Evolutionary conservation across 37 sponge, comb jelly and placozoan species (phyloP).

Genomic region (Bolinopsis microptera): DNA sequence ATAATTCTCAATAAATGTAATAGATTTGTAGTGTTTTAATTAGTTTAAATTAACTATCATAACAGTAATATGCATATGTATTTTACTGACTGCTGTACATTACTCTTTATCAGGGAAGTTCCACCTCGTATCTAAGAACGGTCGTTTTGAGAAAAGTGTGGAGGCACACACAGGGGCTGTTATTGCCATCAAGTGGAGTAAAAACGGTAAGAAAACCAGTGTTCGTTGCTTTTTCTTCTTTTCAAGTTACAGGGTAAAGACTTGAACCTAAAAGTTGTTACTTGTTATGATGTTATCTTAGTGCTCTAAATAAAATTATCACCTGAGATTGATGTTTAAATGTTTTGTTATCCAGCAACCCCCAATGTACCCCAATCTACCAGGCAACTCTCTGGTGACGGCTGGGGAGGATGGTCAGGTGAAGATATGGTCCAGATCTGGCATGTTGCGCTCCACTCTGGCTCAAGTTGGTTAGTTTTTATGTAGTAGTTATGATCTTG

Average conservation of each 20-base stretch:
- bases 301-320: too few species aligned
- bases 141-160: slow-evolving; percentile 86
- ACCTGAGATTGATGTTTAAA: too few species aligned
- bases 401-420: slow-evolving; percentile 96
- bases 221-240: too few species aligned
- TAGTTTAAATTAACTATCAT: too few species aligned
- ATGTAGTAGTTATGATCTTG: background rate
- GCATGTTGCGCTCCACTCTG: slow-evolving; percentile 88
- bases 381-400: slow-evolving; percentile 56
- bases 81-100: too few species aligned
- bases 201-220: slow-evolving; percentile 79
- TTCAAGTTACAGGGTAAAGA: too few species aligned
- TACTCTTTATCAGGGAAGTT: slow-evolving; percentile 74
- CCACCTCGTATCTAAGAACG: slow-evolving; percentile 77
- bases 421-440: slow-evolving; percentile 90
- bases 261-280: too few species aligned
- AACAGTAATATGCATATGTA: too few species aligned
- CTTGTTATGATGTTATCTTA: too few species aligned
- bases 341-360: too few species aligned
- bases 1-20: background rate
- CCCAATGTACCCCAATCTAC: background rate
- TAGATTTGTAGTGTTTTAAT: too few species aligned
- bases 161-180: slow-evolving; percentile 97
- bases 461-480: slow-evolving; percentile 71
- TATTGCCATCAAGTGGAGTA: slow-evolving; percentile 81